Percentiles rank a stretch among this genome's conserved stretches.
phyloP scores from a whole-genome alignment of 2,888 invertebrate genomes.

The Scelioninae gen. 2 region DNA sequence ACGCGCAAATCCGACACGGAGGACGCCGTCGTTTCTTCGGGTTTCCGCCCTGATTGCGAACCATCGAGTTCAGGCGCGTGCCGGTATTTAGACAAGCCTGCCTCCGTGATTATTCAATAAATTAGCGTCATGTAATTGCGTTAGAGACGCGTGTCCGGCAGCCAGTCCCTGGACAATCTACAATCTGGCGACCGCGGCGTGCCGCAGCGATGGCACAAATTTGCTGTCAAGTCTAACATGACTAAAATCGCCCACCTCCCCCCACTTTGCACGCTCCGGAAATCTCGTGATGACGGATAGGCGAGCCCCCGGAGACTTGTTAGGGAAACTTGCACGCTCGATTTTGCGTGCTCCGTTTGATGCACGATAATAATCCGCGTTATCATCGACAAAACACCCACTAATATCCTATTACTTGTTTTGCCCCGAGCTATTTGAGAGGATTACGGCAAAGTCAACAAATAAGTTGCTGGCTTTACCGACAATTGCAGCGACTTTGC shows the following conservation, averaged over 20 bases:
- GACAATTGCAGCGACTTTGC: slow-evolving; percentile 5
- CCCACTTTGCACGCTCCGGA: slow-evolving; percentile 38
- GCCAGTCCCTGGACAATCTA: slow-evolving; percentile 51
- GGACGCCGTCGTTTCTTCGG: slow-evolving; percentile 2
- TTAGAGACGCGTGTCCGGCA: slow-evolving; percentile 72
- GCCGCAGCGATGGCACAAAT: slow-evolving; percentile 52
- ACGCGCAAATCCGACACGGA: too few relatives aligned
- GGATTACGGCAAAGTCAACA: slow-evolving; percentile 49
- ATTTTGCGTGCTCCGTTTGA: slow-evolving; percentile 55
- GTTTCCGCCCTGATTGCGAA: not conserved
- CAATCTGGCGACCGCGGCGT: slow-evolving; percentile 57
- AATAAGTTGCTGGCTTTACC: slow-evolving; percentile 29
- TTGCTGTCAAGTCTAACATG: slow-evolving; percentile 50
- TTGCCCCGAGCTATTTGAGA: slow-evolving; percentile 44
- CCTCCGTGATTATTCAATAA: slow-evolving; percentile 73
- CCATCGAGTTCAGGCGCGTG: slow-evolving; percentile 67
- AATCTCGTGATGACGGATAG: slow-evolving; percentile 57
- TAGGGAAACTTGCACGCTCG: slow-evolving; percentile 63
- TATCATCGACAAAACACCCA: slow-evolving; percentile 57
- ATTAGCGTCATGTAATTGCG: slow-evolving; percentile 73
- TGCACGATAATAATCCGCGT: slow-evolving; percentile 56
- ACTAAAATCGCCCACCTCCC: slow-evolving; percentile 37
- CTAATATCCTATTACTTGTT: slow-evolving; percentile 55
- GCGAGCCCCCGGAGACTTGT: slow-evolving; percentile 67
- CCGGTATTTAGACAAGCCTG: slow-evolving; percentile 70